A percentile compares a stretch with the other conserved stretches of the same genome.
Conservation (phyloP, 1,140 invertebrate species). For the Rhagoletis pomonella region DNA sequence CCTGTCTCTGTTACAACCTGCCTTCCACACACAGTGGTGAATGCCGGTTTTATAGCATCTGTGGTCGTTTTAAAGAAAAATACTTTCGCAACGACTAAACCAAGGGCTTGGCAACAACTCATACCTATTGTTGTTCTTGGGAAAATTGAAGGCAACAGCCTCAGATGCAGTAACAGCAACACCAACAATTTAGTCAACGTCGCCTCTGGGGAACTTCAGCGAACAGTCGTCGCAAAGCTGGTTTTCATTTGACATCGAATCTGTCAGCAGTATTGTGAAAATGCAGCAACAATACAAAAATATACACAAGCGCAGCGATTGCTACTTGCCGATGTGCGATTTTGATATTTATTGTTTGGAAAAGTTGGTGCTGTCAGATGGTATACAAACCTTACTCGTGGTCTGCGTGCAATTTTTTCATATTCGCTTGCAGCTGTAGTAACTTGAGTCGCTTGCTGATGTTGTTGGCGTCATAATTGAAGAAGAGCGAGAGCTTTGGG, state of each 20-base stretch:
- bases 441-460: slow-evolving; percentile 16
- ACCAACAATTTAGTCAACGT: slow-evolving; percentile 21
- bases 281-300: not conserved
- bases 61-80: not conserved
- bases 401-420: slow-evolving; percentile 32
- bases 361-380: slow-evolving; percentile 47
- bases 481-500: slow-evolving; percentile 55
- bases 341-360: slow-evolving; percentile 54
- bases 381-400: not conserved
- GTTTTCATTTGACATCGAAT: slow-evolving; percentile 52
- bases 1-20: not conserved
- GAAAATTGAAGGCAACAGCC: not conserved
- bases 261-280: slow-evolving; percentile 20
- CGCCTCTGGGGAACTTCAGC: slow-evolving; percentile 49
- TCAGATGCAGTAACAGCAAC: slow-evolving; percentile 31
- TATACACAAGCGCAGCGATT: not conserved
- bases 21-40: not conserved
- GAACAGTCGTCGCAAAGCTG: slow-evolving; percentile 50
- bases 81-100: not conserved
- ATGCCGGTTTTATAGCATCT: not conserved
- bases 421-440: slow-evolving; percentile 32
- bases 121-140: not conserved
- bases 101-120: not conserved
- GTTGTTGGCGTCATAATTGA: slow-evolving; percentile 38
- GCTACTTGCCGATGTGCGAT: slow-evolving; percentile 42